Conservation (phyloP, 2,888 invertebrate genomes). For the Eristalis intricaria region DNA sequence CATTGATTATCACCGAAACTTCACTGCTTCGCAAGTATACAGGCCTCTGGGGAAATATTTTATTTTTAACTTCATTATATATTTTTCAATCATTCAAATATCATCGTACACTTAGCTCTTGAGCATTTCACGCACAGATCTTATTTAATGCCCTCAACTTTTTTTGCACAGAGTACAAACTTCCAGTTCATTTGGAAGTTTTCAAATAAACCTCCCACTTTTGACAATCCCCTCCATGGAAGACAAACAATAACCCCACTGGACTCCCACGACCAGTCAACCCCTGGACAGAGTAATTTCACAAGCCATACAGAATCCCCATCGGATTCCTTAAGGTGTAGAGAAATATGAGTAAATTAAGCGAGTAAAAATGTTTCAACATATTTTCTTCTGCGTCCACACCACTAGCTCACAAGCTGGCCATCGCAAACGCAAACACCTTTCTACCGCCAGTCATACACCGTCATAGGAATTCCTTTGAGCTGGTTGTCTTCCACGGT, state of each 20-base stretch:
- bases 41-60: too few species aligned
- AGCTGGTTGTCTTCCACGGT: constrained; percentile 55
- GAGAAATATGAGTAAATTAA: constrained; percentile 69
- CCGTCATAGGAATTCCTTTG: constrained; percentile 54
- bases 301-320: constrained; percentile 48
- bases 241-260: constrained; percentile 6
- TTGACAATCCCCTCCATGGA: constrained; percentile 46
- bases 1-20: too few species aligned
- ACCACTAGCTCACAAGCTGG: constrained; percentile 12
- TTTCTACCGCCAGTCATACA: not conserved
- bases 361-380: constrained; percentile 63
- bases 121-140: not conserved
- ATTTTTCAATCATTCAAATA: not conserved
- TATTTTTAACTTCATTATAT: too few species aligned
- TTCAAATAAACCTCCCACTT: constrained; percentile 44
- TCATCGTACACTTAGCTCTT: not conserved
- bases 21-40: too few species aligned
- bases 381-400: constrained; percentile 59
- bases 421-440: constrained; percentile 41
- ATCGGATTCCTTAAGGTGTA: constrained; percentile 62
- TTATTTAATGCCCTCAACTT: not conserved
- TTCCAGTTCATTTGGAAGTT: constrained; percentile 45
- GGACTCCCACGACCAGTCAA: constrained; percentile 16
- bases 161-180: not conserved
- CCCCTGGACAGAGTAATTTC: constrained; percentile 58